phyloP scores from a whole-genome alignment of 2,797 vertebrate species.

The Anguilla obscura region DNA sequence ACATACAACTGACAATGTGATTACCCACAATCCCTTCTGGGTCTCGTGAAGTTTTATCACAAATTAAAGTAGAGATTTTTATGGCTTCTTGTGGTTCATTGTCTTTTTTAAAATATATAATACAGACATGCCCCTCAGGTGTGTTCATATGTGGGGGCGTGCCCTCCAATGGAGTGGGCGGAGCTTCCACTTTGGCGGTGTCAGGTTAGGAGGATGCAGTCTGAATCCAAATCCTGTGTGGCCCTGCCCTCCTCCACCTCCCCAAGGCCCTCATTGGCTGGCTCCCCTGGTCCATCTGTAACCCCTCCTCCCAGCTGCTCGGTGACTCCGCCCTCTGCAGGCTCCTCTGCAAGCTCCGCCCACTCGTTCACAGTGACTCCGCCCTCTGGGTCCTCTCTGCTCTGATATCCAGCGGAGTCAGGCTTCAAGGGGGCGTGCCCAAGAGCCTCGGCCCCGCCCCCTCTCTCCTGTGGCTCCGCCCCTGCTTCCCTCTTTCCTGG shows the following conservation, averaged over 20 bases:
- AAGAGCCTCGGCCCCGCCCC: conserved; percentile 33
- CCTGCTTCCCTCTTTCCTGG: background rate
- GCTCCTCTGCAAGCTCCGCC: conserved; percentile 46
- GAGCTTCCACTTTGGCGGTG: background rate
- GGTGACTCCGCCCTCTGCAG: background rate
- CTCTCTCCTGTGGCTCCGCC: conserved; percentile 24
- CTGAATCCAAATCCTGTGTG: background rate
- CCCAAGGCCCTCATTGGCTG: background rate
- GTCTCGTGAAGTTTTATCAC: background rate
- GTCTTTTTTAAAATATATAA: background rate
- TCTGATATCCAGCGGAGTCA: background rate
- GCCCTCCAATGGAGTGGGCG: background rate
- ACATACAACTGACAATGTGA: background rate
- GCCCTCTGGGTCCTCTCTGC: conserved; percentile 39
- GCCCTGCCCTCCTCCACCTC: background rate
- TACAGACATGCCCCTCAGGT: background rate
- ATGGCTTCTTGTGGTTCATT: background rate
- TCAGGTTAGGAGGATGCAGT: background rate
- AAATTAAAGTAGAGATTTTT: background rate
- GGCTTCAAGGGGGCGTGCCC: background rate
- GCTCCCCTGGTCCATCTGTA: conserved; percentile 49
- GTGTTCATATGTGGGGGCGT: background rate
- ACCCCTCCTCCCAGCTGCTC: conserved; percentile 48
- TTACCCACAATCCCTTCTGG: background rate
- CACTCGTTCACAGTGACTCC: conserved; percentile 49